A percentile compares a stretch with the other conserved stretches of the same genome.
phyloP scores from a whole-genome alignment of 2,797 vertebrate genomes.

The Halcyon smyrnensis region DNA sequence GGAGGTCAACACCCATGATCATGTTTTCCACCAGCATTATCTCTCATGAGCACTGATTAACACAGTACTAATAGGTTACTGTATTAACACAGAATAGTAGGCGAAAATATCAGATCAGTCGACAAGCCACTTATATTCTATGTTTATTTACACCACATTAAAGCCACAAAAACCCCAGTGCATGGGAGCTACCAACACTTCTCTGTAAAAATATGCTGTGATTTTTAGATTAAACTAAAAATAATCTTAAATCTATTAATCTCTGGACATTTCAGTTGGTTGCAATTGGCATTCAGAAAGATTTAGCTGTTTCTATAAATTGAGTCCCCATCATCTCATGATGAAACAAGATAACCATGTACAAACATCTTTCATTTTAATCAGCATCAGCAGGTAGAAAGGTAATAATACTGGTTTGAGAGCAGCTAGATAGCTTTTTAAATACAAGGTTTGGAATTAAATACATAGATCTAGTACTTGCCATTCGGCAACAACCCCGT shows the following conservation, averaged over 20 bases:
- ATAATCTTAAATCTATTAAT: neutral
- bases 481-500: neutral
- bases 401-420: neutral
- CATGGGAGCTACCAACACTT: neutral
- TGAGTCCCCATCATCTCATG: neutral
- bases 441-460: neutral
- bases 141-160: neutral
- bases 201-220: neutral
- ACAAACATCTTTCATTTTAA: neutral
- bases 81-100: neutral
- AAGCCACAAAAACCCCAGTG: neutral
- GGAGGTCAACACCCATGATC: neutral
- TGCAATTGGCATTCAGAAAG: neutral
- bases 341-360: neutral
- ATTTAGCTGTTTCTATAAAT: neutral
- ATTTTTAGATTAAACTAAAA: neutral
- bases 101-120: neutral
- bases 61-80: neutral
- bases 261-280: neutral
- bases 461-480: neutral
- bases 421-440: neutral
- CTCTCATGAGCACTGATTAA: neutral
- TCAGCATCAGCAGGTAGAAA: neutral
- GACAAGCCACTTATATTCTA: neutral
- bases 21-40: conserved; percentile 1